A percentile compares a stretch with the other conserved stretches of the same genome.
These are phyloP conservation scores for Orthosia cruda DNA, from an alignment of 2,888 invertebrate species.

Conservation along the genomic window DNA sequence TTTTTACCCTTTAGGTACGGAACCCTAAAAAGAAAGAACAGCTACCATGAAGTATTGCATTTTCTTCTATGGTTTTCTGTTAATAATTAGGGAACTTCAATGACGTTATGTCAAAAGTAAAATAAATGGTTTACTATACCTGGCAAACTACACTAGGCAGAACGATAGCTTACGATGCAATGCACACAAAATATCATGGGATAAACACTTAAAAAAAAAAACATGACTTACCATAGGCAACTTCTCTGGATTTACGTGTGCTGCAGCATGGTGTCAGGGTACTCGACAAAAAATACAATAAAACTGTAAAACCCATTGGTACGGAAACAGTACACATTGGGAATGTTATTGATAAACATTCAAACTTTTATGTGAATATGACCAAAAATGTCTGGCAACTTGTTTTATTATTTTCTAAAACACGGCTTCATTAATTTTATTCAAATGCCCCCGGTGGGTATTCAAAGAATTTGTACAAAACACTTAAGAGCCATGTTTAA, in stretches of 20 bases:
- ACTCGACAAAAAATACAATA: constrained; percentile 43
- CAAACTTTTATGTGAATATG: constrained; percentile 28
- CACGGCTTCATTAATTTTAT: constrained; percentile 14
- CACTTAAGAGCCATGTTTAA: neutral
- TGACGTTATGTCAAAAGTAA: too few species aligned
- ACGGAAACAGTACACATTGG: constrained; percentile 34
- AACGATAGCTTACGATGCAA: neutral
- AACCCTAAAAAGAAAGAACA: too few species aligned
- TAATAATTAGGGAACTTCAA: too few species aligned
- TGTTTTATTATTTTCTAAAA: constrained; percentile 16
- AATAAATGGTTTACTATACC: neutral
- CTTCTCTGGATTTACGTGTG: constrained; percentile 14
- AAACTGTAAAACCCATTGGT: constrained; percentile 49
- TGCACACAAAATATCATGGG: neutral
- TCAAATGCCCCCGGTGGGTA: neutral
- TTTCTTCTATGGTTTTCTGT: too few species aligned
- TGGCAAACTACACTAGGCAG: neutral
- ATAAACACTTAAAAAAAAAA: constrained; percentile 7
- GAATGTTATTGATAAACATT: constrained; percentile 51
- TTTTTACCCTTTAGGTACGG: too few species aligned
- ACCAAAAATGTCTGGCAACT: constrained; percentile 1
- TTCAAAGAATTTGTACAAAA: constrained; percentile 4
- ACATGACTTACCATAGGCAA: constrained; percentile 55
- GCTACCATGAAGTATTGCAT: too few species aligned
- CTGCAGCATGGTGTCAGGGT: constrained; percentile 22